Conservation (phyloP, 2,113 vertebrate species). For the Tylochromis polylepis region DNA sequence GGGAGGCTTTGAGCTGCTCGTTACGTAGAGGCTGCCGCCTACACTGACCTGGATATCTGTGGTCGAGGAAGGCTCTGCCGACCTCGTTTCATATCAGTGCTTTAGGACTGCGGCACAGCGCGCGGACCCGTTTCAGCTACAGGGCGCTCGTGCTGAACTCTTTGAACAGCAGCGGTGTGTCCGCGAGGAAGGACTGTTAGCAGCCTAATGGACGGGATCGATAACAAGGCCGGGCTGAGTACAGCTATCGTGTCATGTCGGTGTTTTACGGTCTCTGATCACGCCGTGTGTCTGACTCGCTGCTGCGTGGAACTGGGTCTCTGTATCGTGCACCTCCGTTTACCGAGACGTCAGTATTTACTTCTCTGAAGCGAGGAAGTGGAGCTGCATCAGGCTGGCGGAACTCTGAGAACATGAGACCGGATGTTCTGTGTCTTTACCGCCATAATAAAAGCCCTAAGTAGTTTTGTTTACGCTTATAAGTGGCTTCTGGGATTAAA, state of each 20-base stretch:
- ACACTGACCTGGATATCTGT: slow-evolving; percentile 39
- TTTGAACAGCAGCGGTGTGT: background rate
- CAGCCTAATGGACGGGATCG: background rate
- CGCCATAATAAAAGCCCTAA: background rate
- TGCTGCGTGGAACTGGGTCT: background rate
- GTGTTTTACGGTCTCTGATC: background rate
- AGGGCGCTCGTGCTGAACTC: background rate
- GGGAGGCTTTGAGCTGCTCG: slow-evolving; percentile 7
- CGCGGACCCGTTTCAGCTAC: background rate
- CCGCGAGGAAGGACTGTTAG: background rate
- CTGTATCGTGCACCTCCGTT: background rate
- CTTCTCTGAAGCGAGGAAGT: slow-evolving; percentile 28
- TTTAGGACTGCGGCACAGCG: background rate
- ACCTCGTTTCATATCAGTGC: background rate
- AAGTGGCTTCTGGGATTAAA: background rate
- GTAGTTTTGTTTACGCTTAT: background rate
- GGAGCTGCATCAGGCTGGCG: background rate
- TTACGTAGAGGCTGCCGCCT: slow-evolving; percentile 15
- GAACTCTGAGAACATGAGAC: fast-evolving
- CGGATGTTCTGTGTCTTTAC: background rate
- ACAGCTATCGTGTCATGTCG: background rate
- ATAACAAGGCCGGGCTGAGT: background rate
- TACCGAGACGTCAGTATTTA: slow-evolving; percentile 10
- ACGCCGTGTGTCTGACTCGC: background rate
- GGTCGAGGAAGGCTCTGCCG: background rate